Conservation (phyloP, 2,797 vertebrate genomes). For the Spheniscus humboldti region DNA sequence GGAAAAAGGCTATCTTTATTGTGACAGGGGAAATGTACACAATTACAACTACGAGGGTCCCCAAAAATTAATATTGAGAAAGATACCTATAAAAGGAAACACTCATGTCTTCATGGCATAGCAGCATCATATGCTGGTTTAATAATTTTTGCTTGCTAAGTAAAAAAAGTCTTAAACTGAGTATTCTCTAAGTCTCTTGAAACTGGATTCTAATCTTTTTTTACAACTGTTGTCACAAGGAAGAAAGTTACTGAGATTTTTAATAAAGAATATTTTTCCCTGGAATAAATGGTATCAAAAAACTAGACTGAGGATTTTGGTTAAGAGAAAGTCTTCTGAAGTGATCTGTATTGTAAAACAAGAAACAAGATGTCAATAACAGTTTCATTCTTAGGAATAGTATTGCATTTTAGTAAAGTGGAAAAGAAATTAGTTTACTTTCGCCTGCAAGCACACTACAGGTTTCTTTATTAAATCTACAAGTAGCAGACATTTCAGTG, state of each 20-base stretch:
- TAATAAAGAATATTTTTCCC: not conserved
- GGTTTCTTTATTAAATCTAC: not conserved
- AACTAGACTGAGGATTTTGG: not conserved
- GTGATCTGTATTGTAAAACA: not conserved
- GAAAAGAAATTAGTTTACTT: not conserved
- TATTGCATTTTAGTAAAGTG: not conserved
- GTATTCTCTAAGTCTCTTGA: not conserved
- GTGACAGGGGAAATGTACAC: not conserved
- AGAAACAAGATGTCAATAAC: not conserved
- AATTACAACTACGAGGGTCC: not conserved
- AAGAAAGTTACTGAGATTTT: not conserved
- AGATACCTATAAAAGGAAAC: not conserved
- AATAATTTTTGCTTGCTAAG: not conserved
- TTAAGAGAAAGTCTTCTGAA: not conserved
- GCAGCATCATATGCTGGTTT: not conserved
- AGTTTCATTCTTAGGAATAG: not conserved
- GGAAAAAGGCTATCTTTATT: not conserved
- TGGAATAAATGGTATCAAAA: not conserved
- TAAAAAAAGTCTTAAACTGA: not conserved
- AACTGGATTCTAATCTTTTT: not conserved
- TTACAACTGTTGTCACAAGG: not conserved
- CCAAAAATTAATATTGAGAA: not conserved
- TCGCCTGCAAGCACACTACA: not conserved
- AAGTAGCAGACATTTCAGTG: not conserved
- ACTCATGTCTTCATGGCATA: not conserved